These are phyloP conservation scores for Sceliomorpha sp. DNA, from an alignment of 2,888 invertebrate species.

Conservation along the genomic window DNA sequence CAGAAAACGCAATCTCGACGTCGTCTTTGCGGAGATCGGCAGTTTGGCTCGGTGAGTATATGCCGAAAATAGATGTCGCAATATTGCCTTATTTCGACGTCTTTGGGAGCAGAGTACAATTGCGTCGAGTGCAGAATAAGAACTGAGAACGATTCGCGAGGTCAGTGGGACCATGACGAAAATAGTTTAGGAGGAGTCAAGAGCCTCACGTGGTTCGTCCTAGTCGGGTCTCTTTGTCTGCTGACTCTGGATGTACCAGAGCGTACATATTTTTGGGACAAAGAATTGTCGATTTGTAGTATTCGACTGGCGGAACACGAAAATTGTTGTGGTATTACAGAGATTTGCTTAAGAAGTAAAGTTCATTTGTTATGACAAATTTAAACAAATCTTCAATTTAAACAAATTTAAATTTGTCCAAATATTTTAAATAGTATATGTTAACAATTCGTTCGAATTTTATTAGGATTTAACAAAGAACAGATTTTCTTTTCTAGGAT, in stretches of 20 bases:
- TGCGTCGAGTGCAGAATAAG: conserved; percentile 18
- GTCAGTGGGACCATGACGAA: conserved; percentile 56
- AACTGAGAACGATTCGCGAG: conserved; percentile 45
- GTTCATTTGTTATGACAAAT: too few relatives aligned
- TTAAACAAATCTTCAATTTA: neutral
- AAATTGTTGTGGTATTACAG: too few relatives aligned
- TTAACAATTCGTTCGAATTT: too few relatives aligned
- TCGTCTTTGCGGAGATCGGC: conserved; percentile 38
- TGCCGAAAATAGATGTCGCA: conserved; percentile 9
- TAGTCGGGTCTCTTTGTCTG: conserved; percentile 47
- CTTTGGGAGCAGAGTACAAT: too few relatives aligned
- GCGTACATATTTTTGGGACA: neutral
- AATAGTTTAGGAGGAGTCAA: conserved; percentile 56
- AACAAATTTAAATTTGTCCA: neutral
- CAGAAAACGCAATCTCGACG: conserved; percentile 45
- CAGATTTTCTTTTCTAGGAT: too few relatives aligned
- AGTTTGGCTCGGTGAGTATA: conserved; percentile 58
- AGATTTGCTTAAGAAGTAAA: too few relatives aligned
- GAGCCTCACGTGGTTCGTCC: conserved; percentile 51
- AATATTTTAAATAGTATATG: too few relatives aligned
- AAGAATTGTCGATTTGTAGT: too few relatives aligned
- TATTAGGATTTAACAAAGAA: too few relatives aligned
- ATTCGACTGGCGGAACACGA: too few relatives aligned
- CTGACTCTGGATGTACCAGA: neutral
- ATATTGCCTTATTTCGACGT: too few relatives aligned